Conservation (phyloP, 2,113 vertebrate genomes). For the Albula goreensis region DNA sequence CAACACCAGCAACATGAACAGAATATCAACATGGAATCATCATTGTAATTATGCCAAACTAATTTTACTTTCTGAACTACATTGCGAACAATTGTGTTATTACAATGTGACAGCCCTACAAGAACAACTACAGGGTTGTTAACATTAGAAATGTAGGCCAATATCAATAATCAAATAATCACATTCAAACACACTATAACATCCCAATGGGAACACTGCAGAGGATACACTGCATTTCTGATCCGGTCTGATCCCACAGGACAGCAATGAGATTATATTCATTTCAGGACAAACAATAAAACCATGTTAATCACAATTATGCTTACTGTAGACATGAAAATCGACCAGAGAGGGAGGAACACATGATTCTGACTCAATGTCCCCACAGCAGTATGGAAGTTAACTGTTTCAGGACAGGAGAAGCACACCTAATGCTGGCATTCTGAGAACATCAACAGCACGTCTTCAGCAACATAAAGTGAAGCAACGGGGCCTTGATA, state of each 20-base stretch:
- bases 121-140: too few relatives aligned
- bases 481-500: too few relatives aligned
- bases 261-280: background rate
- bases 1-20: too few relatives aligned
- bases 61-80: too few relatives aligned
- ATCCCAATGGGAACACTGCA: background rate
- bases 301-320: background rate
- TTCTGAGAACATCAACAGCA: background rate
- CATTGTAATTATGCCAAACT: too few relatives aligned
- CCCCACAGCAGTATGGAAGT: background rate
- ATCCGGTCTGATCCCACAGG: background rate
- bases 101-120: too few relatives aligned
- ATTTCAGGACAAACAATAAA: background rate
- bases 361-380: background rate
- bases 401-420: background rate
- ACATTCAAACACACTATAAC: background rate
- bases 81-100: too few relatives aligned
- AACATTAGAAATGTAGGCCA: too few relatives aligned
- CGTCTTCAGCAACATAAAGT: background rate
- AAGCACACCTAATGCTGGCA: background rate
- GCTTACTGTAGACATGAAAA: background rate
- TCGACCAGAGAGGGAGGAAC: background rate
- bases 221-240: background rate
- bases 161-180: background rate
- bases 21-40: too few relatives aligned